Conservation (phyloP, 2,888 invertebrate genomes). For the Bembecia ichneumoniformis region DNA sequence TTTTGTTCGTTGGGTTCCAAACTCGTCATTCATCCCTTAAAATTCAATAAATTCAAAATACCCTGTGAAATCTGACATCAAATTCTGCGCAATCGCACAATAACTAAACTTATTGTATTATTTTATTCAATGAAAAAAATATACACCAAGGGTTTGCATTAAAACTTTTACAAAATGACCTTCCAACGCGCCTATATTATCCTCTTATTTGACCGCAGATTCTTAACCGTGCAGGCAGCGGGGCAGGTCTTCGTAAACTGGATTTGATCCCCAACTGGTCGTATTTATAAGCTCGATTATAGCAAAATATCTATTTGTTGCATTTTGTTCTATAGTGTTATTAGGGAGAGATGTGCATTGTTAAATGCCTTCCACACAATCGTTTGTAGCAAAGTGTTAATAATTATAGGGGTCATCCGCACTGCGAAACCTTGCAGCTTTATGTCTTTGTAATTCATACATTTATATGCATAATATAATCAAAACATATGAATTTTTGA, state of each 20-base stretch:
- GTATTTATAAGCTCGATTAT: constrained; percentile 25
- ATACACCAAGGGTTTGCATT: constrained; percentile 15
- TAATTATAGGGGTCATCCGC: constrained; percentile 10
- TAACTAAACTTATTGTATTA: constrained; percentile 34
- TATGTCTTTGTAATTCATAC: constrained; percentile 1
- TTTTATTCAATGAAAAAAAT: constrained; percentile 31
- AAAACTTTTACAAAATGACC: neutral
- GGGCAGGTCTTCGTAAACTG: constrained; percentile 13
- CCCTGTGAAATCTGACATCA: constrained; percentile 6
- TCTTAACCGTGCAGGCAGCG: neutral
- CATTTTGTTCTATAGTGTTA: constrained; percentile 26
- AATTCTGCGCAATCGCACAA: constrained; percentile 29
- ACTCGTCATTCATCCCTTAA: too few species aligned
- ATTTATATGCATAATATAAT: constrained; percentile 1
- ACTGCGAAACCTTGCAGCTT: neutral
- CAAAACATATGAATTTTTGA: neutral
- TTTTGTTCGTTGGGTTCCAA: too few species aligned
- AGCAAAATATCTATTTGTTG: constrained; percentile 35
- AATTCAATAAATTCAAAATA: neutral
- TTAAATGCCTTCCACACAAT: constrained; percentile 24
- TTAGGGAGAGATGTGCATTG: constrained; percentile 20
- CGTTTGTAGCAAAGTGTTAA: constrained; percentile 12
- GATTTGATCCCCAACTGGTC: constrained; percentile 14
- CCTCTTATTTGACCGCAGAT: neutral
- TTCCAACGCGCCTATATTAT: neutral